These are phyloP conservation scores for Corydoras sp. DNA, from an alignment of 2,113 vertebrate genomes.

Conservation along the genomic window DNA sequence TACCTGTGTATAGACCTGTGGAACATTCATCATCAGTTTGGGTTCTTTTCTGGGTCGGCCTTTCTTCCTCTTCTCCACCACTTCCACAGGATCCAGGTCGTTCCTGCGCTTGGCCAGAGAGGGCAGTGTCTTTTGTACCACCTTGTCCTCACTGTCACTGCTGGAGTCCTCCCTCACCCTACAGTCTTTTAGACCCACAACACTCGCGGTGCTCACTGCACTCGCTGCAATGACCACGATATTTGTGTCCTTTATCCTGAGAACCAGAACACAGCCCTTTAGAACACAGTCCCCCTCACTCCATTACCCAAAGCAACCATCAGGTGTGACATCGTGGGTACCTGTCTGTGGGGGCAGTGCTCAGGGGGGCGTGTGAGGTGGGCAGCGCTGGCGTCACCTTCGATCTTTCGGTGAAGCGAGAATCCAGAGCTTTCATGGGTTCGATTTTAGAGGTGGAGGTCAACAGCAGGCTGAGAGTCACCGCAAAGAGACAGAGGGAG, in stretches of 20 bases:
- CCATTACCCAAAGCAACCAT: neutral
- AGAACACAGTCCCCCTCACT: neutral
- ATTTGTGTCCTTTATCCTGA: slow-evolving; percentile 77
- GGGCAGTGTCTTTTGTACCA: slow-evolving; percentile 70
- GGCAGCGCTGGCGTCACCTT: slow-evolving; percentile 85
- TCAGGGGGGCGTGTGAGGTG: slow-evolving; percentile 66
- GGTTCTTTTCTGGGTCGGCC: slow-evolving; percentile 89
- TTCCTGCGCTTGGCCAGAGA: slow-evolving; percentile 79
- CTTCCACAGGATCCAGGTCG: slow-evolving; percentile 80
- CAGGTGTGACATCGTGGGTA: slow-evolving; percentile 43
- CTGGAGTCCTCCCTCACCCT: slow-evolving; percentile 86
- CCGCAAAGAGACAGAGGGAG: slow-evolving; percentile 25
- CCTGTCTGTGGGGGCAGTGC: slow-evolving; percentile 78
- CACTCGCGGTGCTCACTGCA: neutral
- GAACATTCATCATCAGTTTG: slow-evolving; percentile 71
- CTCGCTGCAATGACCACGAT: slow-evolving; percentile 14
- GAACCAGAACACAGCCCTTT: neutral
- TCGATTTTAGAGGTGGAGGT: slow-evolving; percentile 88
- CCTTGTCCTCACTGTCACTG: slow-evolving; percentile 94
- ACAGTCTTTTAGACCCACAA: slow-evolving; percentile 63
- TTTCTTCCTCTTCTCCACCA: slow-evolving; percentile 91
- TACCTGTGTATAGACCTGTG: slow-evolving; percentile 79
- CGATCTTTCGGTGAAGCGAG: slow-evolving; percentile 93
- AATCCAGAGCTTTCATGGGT: slow-evolving; percentile 95
- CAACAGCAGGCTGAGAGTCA: slow-evolving; percentile 71